These are phyloP conservation scores for Oegoconia quadripuncta DNA, from an alignment of 2,888 invertebrate genomes.

Conservation along the genomic window DNA sequence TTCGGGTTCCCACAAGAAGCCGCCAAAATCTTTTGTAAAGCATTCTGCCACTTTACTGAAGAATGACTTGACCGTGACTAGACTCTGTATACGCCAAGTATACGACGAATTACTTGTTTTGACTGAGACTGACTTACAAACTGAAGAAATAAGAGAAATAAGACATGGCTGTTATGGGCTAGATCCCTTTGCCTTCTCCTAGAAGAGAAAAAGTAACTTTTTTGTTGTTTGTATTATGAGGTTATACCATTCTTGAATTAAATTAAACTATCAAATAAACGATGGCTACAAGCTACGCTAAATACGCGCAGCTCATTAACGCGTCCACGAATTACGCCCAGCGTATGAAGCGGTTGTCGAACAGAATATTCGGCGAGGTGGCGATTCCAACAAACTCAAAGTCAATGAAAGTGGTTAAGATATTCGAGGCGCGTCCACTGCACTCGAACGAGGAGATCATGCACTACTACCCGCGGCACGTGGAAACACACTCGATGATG, in stretches of 20 bases:
- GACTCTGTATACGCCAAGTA: no score
- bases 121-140: no score
- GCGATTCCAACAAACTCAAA: slow-evolving; percentile 85
- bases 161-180: no score
- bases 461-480: slow-evolving; percentile 92
- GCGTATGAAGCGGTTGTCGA: slow-evolving; percentile 91
- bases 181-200: no score
- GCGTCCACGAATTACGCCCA: slow-evolving; percentile 88
- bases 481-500: slow-evolving; percentile 87
- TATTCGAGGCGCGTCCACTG: slow-evolving; percentile 87
- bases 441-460: slow-evolving; percentile 85
- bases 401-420: slow-evolving; percentile 89
- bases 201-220: no score
- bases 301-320: slow-evolving; percentile 84
- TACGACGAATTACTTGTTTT: no score
- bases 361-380: slow-evolving; percentile 94
- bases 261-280: no score
- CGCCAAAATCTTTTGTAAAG: no score
- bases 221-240: neutral
- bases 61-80: no score
- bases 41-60: no score
- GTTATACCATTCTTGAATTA: neutral
- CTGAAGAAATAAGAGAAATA: no score
- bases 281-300: slow-evolving; percentile 82
- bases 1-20: no score